These are phyloP conservation scores for Coracias cyanogaster DNA, from an alignment of 2,797 vertebrate genomes.

Conservation along the genomic window DNA sequence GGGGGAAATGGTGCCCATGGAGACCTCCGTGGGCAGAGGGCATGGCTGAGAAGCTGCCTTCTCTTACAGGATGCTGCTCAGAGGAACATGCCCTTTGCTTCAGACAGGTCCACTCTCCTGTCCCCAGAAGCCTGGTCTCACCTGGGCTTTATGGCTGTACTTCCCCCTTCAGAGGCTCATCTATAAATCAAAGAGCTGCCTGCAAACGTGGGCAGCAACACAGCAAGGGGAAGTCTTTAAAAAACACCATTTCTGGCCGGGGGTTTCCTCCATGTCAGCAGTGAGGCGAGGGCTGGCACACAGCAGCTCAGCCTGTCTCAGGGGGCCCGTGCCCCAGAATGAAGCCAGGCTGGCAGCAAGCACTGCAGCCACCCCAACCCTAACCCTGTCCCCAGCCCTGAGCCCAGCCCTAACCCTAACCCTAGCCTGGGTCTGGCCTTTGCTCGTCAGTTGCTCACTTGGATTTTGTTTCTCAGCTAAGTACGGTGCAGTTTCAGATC, in stretches of 20 bases:
- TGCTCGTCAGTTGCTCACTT: rapidly evolving
- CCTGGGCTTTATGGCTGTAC: background rate
- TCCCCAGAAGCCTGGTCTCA: background rate
- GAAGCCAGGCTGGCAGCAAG: background rate
- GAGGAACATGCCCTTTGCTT: background rate
- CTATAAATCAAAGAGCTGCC: background rate
- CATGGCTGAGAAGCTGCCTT: background rate
- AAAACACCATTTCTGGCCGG: background rate
- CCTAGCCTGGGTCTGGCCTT: background rate
- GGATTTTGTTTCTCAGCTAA: too few relatives aligned
- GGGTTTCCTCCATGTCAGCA: background rate
- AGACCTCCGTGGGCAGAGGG: background rate
- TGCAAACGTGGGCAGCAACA: rapidly evolving
- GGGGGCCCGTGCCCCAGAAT: rapidly evolving
- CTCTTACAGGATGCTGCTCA: background rate
- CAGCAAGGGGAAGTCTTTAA: background rate
- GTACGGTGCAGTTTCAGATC: rapidly evolving
- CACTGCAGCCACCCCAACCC: background rate
- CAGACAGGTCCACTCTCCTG: background rate
- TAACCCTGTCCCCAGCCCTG: too few relatives aligned
- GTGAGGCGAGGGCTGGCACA: rapidly evolving
- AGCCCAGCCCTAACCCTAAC: too few relatives aligned
- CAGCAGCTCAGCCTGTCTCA: rapidly evolving
- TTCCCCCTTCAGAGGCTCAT: background rate
- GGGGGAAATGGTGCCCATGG: background rate